Conservation (phyloP, 1,140 invertebrate species). For the Pogonus chalceus region DNA sequence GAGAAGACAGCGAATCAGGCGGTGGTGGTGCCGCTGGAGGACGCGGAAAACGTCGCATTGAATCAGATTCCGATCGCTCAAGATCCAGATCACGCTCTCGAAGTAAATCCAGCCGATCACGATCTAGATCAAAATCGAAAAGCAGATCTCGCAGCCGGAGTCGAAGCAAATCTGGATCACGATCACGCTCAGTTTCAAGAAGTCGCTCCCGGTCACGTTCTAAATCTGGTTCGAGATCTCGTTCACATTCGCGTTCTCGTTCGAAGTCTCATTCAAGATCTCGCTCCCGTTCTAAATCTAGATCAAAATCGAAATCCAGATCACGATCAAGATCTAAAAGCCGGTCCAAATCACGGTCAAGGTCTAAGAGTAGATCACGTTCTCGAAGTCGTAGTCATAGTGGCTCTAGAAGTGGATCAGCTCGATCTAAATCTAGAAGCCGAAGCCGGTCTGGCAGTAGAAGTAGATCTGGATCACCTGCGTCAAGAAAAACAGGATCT, state of each 20-base stretch:
- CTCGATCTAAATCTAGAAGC: constrained; percentile 32
- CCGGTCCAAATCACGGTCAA: constrained; percentile 29
- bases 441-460: constrained; percentile 21
- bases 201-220: constrained; percentile 22
- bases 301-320: constrained; percentile 21
- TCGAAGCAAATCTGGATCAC: constrained; percentile 24
- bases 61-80: constrained; percentile 32
- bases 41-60: constrained; percentile 36
- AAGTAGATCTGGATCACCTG: constrained; percentile 35
- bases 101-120: constrained; percentile 32
- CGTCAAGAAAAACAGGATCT: constrained; percentile 41
- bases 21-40: constrained; percentile 34
- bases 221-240: constrained; percentile 24
- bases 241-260: constrained; percentile 24
- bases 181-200: constrained; percentile 21
- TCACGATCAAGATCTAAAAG: constrained; percentile 27
- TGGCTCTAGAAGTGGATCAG: constrained; percentile 28
- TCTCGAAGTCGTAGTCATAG: constrained; percentile 29
- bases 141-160: constrained; percentile 14
- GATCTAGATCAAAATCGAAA: constrained; percentile 19
- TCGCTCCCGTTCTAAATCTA: constrained; percentile 25
- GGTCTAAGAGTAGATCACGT: constrained; percentile 22
- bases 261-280: constrained; percentile 24
- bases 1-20: constrained; percentile 46
- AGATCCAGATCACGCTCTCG: constrained; percentile 28